These are phyloP conservation scores for Odontesthes bonariensis DNA, from an alignment of 2,113 vertebrate genomes.

Conservation along the genomic window DNA sequence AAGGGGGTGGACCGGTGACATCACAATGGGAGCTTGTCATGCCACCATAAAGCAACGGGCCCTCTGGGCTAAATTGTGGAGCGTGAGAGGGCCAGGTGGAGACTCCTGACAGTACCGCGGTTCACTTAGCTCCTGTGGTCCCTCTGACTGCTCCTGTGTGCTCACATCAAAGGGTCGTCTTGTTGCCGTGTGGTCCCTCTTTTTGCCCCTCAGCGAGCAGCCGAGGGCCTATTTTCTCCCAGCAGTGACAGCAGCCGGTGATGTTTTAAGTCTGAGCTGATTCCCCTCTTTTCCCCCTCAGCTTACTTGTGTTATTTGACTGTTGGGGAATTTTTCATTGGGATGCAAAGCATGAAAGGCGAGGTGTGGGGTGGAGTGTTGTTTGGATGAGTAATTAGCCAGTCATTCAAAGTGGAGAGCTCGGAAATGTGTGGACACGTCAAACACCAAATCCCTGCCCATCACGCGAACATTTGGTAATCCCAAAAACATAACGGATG, in stretches of 20 bases:
- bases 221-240: constrained; percentile 43
- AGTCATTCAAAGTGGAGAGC: constrained; percentile 79
- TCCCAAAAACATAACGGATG: constrained; percentile 7
- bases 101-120: constrained; percentile 49
- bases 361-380: constrained; percentile 53
- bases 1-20: constrained; percentile 64
- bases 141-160: constrained; percentile 65
- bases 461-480: constrained; percentile 36
- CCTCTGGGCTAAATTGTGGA: constrained; percentile 53
- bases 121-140: constrained; percentile 67
- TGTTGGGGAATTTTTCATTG: constrained; percentile 75
- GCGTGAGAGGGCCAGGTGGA: constrained; percentile 78
- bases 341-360: constrained; percentile 76
- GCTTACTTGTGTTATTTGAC: constrained; percentile 72
- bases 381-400: constrained; percentile 75
- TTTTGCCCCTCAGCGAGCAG: constrained; percentile 73
- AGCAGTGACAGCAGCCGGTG: constrained; percentile 72
- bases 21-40: constrained; percentile 76
- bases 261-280: constrained; percentile 76
- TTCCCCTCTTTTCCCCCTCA: constrained; percentile 53
- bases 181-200: constrained; percentile 80
- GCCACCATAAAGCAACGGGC: constrained; percentile 62
- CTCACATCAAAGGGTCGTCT: constrained; percentile 76
- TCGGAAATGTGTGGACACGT: constrained; percentile 65
- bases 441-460: constrained; percentile 35